Conservation (phyloP, 2,888 invertebrate species). For the Scaptomyza reducta region DNA sequence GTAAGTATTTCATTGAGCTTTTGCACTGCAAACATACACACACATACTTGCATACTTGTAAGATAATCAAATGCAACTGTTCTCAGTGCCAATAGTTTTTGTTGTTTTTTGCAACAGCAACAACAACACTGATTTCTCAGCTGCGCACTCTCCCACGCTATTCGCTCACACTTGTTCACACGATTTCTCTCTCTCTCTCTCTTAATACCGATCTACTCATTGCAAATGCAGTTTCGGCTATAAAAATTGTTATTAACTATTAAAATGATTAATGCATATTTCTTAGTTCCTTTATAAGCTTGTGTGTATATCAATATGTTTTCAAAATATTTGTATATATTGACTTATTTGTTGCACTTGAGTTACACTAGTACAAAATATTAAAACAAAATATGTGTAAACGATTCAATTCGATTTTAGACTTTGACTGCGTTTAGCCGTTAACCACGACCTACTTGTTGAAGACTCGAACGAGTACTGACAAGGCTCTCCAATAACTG, state of each 20-base stretch:
- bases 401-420: conserved; percentile 5
- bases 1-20: conserved; percentile 45
- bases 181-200: background rate
- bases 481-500: conserved; percentile 14
- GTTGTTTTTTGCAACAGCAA: no score
- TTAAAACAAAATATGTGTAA: conserved; percentile 4
- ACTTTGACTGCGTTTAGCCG: conserved; percentile 10
- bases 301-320: background rate
- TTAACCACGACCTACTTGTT: conserved; percentile 60
- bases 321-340: conserved; percentile 16
- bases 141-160: conserved; percentile 12
- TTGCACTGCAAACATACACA: conserved; percentile 6
- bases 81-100: no score
- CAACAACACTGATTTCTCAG: background rate
- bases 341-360: conserved; percentile 34
- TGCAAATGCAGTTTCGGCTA: conserved; percentile 26
- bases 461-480: conserved; percentile 62
- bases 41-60: background rate
- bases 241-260: background rate
- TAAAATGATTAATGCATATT: background rate
- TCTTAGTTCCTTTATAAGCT: background rate
- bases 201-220: conserved; percentile 38
- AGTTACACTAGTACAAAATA: conserved; percentile 36
- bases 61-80: conserved; percentile 18
- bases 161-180: background rate